Base-by-base conservation (phyloP, 2,888 invertebrate genomes). In the Sinhomidia bicolor region DNA sequence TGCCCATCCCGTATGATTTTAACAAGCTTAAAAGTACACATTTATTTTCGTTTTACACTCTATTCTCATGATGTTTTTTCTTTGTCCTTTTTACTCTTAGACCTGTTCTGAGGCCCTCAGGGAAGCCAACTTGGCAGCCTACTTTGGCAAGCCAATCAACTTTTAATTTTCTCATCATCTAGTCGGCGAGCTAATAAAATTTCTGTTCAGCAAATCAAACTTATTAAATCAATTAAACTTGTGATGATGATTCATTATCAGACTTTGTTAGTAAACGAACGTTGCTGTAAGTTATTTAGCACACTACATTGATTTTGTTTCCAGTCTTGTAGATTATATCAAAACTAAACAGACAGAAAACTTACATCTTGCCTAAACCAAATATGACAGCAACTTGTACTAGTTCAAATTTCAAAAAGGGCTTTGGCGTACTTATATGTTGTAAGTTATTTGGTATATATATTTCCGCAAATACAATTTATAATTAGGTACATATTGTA, bases 81-180 rank as follows among this genome's bases (percentile, higher is more conserved):
- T 17, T 54, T 20, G 79, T 85, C 78, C 26, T 90, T 78, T 87
- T 89, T 83, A 89, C n/a, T 95, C 95, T 0, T 95, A 98, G 98
- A 99, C 99, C 74, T 98, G 99, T 93, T 95, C 99, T 5, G 99
- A 99, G 94, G 99, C 99, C 0, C 95, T 99, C 87, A 96, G 99
- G 93, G 99, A 99, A 95, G 99, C 99, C 44, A 98, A 99, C 93
- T 93, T 99, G 92, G 97, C 98, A 14, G 99, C 99, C 32, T 98
- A 97, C 94, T 96, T 95, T 93, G 99, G 99, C 93, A 99, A 99
- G 95, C 96, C 99, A 47, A 99, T 99, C 94, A 99, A 99, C 95
- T 99, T 98, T 94, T 97, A 92, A 92, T 76, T 81, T 62, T 20
- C 65, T n/a, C 47, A 17, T 44, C 0, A 81, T 81, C 81, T 82